Percentiles rank a stretch among this genome's conserved stretches.
Evolutionary conservation across 2,113 vertebrate species (phyloP).

Genomic region (Phycodurus eques): DNA sequence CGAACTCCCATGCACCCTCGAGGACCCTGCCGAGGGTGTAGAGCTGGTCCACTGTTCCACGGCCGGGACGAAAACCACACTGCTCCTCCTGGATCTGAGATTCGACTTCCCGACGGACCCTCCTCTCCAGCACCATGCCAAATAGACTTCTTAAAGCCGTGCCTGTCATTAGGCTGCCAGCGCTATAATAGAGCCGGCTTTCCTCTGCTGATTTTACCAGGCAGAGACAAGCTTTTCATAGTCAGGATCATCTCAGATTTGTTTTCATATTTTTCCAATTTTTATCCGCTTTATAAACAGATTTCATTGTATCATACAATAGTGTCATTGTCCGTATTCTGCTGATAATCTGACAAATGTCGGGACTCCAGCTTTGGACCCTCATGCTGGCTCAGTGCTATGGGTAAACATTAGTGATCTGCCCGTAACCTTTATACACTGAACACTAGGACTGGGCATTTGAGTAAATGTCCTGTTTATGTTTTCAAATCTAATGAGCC

Average conservation of each 20-base stretch:
- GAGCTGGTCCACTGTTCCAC: no score
- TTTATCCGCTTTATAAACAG: conserved; percentile 19
- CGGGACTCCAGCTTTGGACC: conserved; percentile 1
- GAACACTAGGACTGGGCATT: neutral
- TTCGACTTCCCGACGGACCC: no score
- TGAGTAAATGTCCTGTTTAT: neutral
- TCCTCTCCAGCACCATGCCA: conserved; percentile 4
- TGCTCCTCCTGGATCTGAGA: no score
- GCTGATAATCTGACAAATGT: conserved; percentile 15
- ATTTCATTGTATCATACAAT: conserved; percentile 29
- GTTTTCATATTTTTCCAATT: neutral
- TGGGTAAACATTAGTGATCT: neutral
- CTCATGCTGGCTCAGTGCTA: neutral
- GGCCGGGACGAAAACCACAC: no score
- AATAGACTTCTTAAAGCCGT: conserved; percentile 44
- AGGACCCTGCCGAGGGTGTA: no score
- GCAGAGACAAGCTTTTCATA: conserved; percentile 25
- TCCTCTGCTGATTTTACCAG: conserved; percentile 12
- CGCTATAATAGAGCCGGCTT: conserved; percentile 39
- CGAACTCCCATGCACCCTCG: no score
- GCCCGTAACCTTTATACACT: neutral
- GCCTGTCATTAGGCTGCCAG: conserved; percentile 41
- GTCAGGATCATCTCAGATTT: conserved; percentile 20
- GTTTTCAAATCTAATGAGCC: neutral
- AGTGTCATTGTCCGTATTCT: neutral